A percentile compares a stretch with the other conserved stretches of the same genome.
These are phyloP conservation scores for Agrochola litura DNA, from an alignment of 2,888 invertebrate genomes.

Conservation along the genomic window DNA sequence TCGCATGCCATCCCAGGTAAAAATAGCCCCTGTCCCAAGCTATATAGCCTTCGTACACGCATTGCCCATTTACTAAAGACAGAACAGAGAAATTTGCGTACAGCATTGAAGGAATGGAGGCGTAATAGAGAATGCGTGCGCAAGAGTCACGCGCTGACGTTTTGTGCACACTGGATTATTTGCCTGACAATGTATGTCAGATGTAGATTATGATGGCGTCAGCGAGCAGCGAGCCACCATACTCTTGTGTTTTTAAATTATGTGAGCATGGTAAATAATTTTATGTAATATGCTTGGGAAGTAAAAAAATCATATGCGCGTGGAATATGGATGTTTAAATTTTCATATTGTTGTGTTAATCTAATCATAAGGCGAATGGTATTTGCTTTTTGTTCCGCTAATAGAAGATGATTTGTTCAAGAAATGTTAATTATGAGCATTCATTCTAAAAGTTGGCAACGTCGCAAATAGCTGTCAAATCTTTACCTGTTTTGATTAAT, in stretches of 20 bases:
- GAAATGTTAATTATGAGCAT: not conserved
- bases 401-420: slow-evolving; percentile 29
- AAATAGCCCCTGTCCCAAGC: slow-evolving; percentile 68
- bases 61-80: slow-evolving; percentile 61
- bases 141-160: slow-evolving; percentile 60
- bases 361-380: slow-evolving; percentile 3
- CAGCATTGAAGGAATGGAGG: slow-evolving; percentile 54
- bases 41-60: slow-evolving; percentile 58
- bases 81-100: slow-evolving; percentile 64
- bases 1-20: slow-evolving; percentile 77
- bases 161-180: slow-evolving; percentile 60
- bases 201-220: slow-evolving; percentile 58
- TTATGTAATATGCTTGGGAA: not conserved
- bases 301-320: not conserved
- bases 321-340: not conserved
- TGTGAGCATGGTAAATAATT: slow-evolving; percentile 26
- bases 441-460: no score
- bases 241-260: slow-evolving; percentile 36
- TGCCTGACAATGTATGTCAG: slow-evolving; percentile 63
- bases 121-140: slow-evolving; percentile 66
- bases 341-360: slow-evolving; percentile 8
- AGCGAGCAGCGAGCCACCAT: slow-evolving; percentile 1
- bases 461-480: no score
- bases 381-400: slow-evolving; percentile 19
- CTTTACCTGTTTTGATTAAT: no score